These are phyloP conservation scores for Neosilurus mollespiculum DNA, from an alignment of 2,797 vertebrate genomes.

Conservation along the genomic window DNA sequence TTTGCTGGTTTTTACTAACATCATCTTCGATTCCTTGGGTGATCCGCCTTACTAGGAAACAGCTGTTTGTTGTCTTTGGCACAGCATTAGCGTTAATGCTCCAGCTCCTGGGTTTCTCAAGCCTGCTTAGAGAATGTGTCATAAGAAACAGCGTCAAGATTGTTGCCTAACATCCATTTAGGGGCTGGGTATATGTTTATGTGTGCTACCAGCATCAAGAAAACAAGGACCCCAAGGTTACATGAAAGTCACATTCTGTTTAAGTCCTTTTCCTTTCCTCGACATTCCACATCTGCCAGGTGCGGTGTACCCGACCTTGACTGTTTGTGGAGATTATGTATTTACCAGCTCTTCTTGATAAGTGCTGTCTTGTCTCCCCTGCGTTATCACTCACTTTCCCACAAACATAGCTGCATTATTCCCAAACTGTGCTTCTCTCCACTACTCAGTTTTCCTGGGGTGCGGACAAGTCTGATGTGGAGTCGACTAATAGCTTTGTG, in stretches of 20 bases:
- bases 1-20: constrained; percentile 58
- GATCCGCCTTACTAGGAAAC: constrained; percentile 70
- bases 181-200: constrained; percentile 53
- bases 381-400: constrained; percentile 58
- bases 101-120: constrained; percentile 68
- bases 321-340: constrained; percentile 62
- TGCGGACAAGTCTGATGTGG: constrained; percentile 53
- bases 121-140: constrained; percentile 65
- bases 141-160: constrained; percentile 69
- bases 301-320: constrained; percentile 63
- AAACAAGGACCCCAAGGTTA: constrained; percentile 70
- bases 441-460: constrained; percentile 56
- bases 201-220: constrained; percentile 56
- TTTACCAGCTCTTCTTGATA: constrained; percentile 62
- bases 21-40: constrained; percentile 74
- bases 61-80: constrained; percentile 78
- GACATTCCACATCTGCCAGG: constrained; percentile 54
- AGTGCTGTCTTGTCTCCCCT: constrained; percentile 55
- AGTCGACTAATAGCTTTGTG: constrained; percentile 58
- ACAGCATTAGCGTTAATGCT: constrained; percentile 62
- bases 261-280: constrained; percentile 62
- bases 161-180: constrained; percentile 59
- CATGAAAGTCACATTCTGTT: constrained; percentile 69
- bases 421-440: constrained; percentile 46
- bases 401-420: constrained; percentile 60